Evolutionary conservation across 2,888 invertebrate species (phyloP).

Genomic region (Synanthedon formicaeformis): DNA sequence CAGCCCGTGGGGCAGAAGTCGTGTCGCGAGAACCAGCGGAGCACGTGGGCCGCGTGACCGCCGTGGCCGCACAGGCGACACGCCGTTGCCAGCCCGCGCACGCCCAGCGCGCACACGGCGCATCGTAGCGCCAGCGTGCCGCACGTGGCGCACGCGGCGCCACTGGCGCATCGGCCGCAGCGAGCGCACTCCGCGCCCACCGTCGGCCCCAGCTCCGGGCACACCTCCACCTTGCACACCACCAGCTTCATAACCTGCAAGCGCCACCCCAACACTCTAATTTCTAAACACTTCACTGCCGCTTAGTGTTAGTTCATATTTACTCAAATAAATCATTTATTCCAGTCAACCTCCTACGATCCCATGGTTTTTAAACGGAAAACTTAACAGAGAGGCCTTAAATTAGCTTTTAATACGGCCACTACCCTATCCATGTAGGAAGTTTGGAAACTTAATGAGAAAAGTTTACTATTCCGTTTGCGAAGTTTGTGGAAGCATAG

Average conservation of each 20-base stretch:
- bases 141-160: constrained; percentile 79
- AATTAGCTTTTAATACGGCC: no score
- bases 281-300: no score
- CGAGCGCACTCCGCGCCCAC: constrained; percentile 79
- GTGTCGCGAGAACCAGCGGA: constrained; percentile 80
- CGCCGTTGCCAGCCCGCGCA: constrained; percentile 85
- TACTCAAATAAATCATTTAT: no score
- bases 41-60: constrained; percentile 88
- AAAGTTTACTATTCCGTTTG: no score
- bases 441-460: no score
- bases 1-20: constrained; percentile 91
- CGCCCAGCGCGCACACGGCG: constrained; percentile 86
- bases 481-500: no score
- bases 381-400: no score
- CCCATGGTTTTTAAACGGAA: no score
- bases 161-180: constrained; percentile 75
- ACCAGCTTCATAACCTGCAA: constrained; percentile 73
- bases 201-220: constrained; percentile 74
- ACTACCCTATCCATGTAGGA: no score
- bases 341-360: no score
- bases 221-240: constrained; percentile 32
- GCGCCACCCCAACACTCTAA: not conserved
- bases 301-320: no score
- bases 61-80: constrained; percentile 94
- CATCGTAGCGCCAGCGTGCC: constrained; percentile 83